Percentiles rank a stretch among this genome's conserved stretches.
phyloP scores from a whole-genome alignment of 2,797 vertebrate species.

The Florisuga fusca region DNA sequence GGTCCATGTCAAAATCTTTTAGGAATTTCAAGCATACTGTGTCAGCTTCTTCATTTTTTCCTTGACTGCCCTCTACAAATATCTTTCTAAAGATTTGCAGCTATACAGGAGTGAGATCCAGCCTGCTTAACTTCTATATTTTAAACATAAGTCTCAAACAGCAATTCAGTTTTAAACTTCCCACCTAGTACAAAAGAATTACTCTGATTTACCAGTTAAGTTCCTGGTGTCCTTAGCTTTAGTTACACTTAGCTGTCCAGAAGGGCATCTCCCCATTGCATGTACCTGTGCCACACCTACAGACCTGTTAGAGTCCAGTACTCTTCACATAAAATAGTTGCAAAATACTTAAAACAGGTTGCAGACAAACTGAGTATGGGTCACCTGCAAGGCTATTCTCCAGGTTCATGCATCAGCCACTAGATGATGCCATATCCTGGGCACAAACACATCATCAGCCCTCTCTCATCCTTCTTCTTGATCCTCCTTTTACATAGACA shows the following conservation, averaged over 20 bases:
- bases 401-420: fast-evolving
- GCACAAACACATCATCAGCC: not conserved
- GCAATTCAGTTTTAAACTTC: not conserved
- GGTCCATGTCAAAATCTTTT: not conserved
- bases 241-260: not conserved
- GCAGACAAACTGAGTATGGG: not conserved
- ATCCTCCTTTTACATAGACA: not conserved
- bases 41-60: not conserved
- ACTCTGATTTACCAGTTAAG: not conserved
- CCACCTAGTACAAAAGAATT: not conserved
- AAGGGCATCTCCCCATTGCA: not conserved
- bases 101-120: not conserved
- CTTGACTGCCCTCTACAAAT: not conserved
- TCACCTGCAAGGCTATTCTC: not conserved
- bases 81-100: not conserved
- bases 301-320: not conserved
- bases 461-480: not conserved
- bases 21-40: not conserved
- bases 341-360: not conserved
- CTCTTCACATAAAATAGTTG: not conserved
- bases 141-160: not conserved
- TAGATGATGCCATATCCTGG: not conserved
- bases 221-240: not conserved
- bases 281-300: not conserved
- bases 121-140: not conserved